Evolutionary conservation across 2,888 invertebrate genomes (phyloP).

Genomic region (Metallyticus violacea): DNA sequence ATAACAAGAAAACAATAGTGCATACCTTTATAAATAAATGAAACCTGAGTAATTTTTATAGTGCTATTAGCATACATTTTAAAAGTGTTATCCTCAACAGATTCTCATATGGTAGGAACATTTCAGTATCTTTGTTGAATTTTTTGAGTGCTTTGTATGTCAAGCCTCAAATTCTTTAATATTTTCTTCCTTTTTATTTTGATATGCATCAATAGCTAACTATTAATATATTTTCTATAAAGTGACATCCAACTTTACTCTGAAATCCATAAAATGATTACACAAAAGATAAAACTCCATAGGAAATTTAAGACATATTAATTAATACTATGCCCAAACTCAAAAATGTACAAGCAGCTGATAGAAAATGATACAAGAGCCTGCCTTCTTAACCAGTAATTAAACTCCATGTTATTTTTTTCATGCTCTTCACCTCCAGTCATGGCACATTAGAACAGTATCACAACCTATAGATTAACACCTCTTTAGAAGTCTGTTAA

Average conservation of each 20-base stretch:
- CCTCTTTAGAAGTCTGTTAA: not conserved
- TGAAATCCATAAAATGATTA: not conserved
- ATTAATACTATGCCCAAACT: not conserved
- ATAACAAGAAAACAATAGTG: not conserved
- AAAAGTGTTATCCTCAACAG: not conserved
- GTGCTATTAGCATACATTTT: no score
- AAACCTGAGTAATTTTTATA: not conserved
- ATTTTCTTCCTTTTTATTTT: not conserved
- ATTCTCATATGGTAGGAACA: not conserved
- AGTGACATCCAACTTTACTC: not conserved
- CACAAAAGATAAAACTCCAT: not conserved
- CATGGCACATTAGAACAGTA: conserved; percentile 27
- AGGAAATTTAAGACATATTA: not conserved
- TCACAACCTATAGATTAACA: conserved; percentile 25
- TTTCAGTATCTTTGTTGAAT: not conserved
- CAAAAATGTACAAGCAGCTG: not conserved
- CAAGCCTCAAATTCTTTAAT: not conserved
- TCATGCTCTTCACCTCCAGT: not conserved
- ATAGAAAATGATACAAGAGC: not conserved
- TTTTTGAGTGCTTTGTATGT: not conserved
- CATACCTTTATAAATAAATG: not conserved
- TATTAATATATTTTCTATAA: not conserved
- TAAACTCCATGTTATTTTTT: not conserved
- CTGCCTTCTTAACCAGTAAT: not conserved
- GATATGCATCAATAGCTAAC: not conserved